Evolutionary conservation across 2,888 invertebrate genomes (phyloP), one percentile per base, ranked within the genome.

Genomic region (Tholera decimalis): DNA sequence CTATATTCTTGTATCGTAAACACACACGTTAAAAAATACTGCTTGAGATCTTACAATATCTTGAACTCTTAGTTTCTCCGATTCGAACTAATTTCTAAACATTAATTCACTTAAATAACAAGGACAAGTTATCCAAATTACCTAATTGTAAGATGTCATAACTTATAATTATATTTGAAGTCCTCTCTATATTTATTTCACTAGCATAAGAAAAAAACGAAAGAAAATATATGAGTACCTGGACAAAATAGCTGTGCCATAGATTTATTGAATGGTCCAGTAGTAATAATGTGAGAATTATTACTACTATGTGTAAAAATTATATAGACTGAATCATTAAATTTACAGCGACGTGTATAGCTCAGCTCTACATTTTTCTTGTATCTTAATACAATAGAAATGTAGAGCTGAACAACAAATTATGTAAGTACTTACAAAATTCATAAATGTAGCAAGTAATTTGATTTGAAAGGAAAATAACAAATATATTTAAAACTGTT

Each of bases 41-140:
- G 46, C 47, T 53, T 77, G 75, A 75, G 75, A 73, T 75, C 75
- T 64, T 53, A 43, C 13, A 66, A 55, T 44, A 50, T 43, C 37
- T 41, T 50, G 37, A 53, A 66, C 18, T n/a, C n/a, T n/a, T n/a
- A 35, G 57, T 61, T 66, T 57, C 39, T 58, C 20, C n/a, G 39
- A 51, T 50, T 55, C 22, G 6, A 51, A 39, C 28, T 55, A 28
- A 39, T 44, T 50, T 55, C 28, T 20, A 51, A 56, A 46, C 15
- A 47, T 33, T 37, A 24, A 39, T 33, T 9, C 11, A 39, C n/a
- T n/a, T 51, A 49, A 18, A 60, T 15, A 44, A 56, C 9, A 54
- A 53, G 15, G 58, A 44, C 65, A 26, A 41, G 39, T 63, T 75
- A 63, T 56, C 63, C 11, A 55, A 63, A 63, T 44, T 13, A 68